Percentiles rank a stretch among this genome's conserved stretches.
Conservation (phyloP, 2,888 invertebrate species). For the Hemithea aestivaria region DNA sequence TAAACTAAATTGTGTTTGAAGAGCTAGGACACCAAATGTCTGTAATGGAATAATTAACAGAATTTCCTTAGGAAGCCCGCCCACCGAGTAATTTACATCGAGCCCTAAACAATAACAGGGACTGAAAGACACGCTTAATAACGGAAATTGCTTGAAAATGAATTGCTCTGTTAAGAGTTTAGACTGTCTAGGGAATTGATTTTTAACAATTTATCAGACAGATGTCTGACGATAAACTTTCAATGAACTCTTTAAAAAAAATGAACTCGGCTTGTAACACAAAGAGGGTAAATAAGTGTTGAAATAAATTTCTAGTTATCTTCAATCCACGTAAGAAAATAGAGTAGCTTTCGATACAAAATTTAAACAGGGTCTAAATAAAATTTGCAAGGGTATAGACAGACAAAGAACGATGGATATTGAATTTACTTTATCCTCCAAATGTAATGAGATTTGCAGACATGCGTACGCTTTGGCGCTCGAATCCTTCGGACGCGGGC, state of each 20-base stretch:
- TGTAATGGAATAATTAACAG: constrained; percentile 50
- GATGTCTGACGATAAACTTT: constrained; percentile 2
- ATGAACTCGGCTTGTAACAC: too few relatives aligned
- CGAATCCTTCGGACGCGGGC: constrained; percentile 36
- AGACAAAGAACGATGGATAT: constrained; percentile 57
- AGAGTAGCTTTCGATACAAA: constrained; percentile 28
- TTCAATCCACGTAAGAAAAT: constrained; percentile 15
- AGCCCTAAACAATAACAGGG: constrained; percentile 56
- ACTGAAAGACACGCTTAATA: constrained; percentile 53
- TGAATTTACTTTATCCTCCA: constrained; percentile 64
- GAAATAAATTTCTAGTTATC: not conserved
- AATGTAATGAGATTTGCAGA: constrained; percentile 67
- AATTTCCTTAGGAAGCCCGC: constrained; percentile 46
- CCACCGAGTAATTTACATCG: constrained; percentile 57
- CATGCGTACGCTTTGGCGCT: constrained; percentile 54
- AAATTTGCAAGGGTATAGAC: constrained; percentile 47
- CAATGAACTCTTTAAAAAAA: too few relatives aligned
- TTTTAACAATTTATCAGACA: constrained; percentile 26
- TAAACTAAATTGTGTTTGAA: not conserved
- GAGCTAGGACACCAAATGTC: constrained; percentile 9
- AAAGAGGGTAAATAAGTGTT: too few relatives aligned
- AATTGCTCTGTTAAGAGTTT: constrained; percentile 42
- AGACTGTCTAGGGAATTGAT: constrained; percentile 38
- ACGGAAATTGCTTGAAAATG: constrained; percentile 55
- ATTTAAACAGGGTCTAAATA: constrained; percentile 43